phyloP scores from a whole-genome alignment of 2,113 vertebrate genomes.

The Scalopus aquaticus region DNA sequence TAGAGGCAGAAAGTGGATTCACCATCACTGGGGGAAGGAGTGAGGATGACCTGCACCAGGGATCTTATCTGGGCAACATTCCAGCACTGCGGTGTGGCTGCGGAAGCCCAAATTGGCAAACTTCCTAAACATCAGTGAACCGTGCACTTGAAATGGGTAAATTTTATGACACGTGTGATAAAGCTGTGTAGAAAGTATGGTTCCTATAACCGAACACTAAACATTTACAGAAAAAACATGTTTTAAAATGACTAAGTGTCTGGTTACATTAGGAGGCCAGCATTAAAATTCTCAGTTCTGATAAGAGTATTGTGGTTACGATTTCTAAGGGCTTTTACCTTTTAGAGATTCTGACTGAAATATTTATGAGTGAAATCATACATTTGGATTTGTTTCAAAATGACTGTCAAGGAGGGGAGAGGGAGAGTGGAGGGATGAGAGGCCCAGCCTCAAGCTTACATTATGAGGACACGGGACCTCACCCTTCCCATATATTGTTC shows the following conservation, averaged over 20 bases:
- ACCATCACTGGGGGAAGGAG: too few relatives aligned
- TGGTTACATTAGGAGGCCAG: not conserved
- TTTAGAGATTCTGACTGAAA: not conserved
- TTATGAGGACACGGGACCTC: not conserved
- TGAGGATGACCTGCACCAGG: not conserved
- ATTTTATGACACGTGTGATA: not conserved
- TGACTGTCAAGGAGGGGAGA: not conserved
- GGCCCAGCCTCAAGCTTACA: not conserved
- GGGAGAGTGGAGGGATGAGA: not conserved
- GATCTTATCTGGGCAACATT: not conserved
- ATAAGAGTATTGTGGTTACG: not conserved
- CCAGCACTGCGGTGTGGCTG: not conserved
- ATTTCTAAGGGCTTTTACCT: not conserved
- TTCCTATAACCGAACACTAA: not conserved
- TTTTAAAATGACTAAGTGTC: not conserved
- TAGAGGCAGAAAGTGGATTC: not conserved
- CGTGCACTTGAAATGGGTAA: not conserved
- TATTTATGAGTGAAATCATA: not conserved
- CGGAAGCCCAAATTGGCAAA: not conserved
- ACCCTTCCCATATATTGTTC: not conserved
- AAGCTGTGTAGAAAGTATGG: not conserved
- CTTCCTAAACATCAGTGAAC: not conserved
- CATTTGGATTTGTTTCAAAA: not conserved
- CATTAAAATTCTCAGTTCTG: not conserved
- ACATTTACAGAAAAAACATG: not conserved